Evolutionary conservation across 2,888 invertebrate genomes (phyloP).

Genomic region (Oegoconia quadripuncta): DNA sequence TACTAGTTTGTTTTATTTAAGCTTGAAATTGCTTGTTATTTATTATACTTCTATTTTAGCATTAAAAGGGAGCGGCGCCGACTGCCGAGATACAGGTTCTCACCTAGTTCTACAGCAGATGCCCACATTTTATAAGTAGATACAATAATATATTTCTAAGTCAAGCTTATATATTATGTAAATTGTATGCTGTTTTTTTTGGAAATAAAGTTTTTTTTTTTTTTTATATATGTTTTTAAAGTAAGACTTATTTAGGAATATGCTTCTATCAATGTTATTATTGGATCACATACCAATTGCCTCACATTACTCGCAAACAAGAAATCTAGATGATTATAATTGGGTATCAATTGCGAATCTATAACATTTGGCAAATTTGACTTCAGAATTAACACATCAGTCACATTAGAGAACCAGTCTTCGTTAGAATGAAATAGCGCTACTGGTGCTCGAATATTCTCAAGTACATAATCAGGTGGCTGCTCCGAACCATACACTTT

Average conservation of each 20-base stretch:
- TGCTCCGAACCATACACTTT: constrained; percentile 4
- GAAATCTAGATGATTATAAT: constrained; percentile 23
- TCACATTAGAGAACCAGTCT: constrained; percentile 15
- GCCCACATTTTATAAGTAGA: too few relatives aligned
- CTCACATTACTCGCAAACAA: constrained; percentile 16
- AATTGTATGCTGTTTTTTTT: too few relatives aligned
- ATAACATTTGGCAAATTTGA: constrained; percentile 10
- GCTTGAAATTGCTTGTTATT: too few relatives aligned
- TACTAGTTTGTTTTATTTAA: too few relatives aligned
- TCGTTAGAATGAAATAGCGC: constrained; percentile 18
- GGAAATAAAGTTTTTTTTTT: too few relatives aligned
- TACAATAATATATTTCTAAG: too few relatives aligned
- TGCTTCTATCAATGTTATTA: background rate
- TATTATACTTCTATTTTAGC: too few relatives aligned
- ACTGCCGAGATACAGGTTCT: too few relatives aligned
- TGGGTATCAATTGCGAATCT: constrained; percentile 14
- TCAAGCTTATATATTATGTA: too few relatives aligned
- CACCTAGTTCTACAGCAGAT: too few relatives aligned
- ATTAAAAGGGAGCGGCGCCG: too few relatives aligned
- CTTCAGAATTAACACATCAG: background rate
- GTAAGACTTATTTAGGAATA: background rate
- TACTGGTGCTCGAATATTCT: constrained; percentile 6
- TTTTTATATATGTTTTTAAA: too few relatives aligned
- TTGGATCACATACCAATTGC: background rate
- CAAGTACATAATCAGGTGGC: background rate